phyloP scores from a whole-genome alignment of 2,797 vertebrate genomes.

The Aphelocoma californica region DNA sequence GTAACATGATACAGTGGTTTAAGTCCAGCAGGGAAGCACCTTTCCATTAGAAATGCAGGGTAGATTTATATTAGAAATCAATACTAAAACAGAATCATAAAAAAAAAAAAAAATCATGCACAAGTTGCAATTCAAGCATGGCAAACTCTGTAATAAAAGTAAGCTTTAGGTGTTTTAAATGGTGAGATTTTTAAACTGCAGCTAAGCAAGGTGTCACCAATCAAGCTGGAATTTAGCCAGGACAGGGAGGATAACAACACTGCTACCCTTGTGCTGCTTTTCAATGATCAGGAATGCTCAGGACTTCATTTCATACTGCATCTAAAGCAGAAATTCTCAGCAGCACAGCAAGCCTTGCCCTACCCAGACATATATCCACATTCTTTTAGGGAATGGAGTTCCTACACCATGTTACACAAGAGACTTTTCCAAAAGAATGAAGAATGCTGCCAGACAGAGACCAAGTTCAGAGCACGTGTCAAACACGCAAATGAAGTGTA shows the following conservation, averaged over 20 bases:
- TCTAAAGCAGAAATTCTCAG: neutral
- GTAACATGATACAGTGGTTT: slow-evolving; percentile 20
- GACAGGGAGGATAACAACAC: neutral
- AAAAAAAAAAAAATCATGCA: neutral
- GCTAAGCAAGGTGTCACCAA: neutral
- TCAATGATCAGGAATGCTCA: neutral
- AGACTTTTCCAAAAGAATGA: neutral
- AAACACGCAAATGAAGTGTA: neutral
- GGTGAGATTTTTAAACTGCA: neutral
- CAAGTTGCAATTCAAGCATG: neutral
- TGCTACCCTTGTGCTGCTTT: neutral
- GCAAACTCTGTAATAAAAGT: neutral
- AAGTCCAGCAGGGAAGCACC: slow-evolving; percentile 6
- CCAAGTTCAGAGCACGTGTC: neutral
- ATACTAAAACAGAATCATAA: neutral
- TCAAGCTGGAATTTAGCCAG: slow-evolving; percentile 16
- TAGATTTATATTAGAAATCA: neutral
- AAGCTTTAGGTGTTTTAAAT: neutral
- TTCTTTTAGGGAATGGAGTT: neutral
- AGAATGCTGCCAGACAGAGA: neutral
- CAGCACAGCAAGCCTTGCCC: neutral
- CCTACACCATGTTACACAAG: neutral
- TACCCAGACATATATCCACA: neutral
- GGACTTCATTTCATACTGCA: neutral
- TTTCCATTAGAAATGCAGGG: neutral